Evolutionary conservation across 2,113 vertebrate genomes (phyloP), one percentile per base, ranked within the genome.

Genomic region (Sphyrna mokarran): DNA sequence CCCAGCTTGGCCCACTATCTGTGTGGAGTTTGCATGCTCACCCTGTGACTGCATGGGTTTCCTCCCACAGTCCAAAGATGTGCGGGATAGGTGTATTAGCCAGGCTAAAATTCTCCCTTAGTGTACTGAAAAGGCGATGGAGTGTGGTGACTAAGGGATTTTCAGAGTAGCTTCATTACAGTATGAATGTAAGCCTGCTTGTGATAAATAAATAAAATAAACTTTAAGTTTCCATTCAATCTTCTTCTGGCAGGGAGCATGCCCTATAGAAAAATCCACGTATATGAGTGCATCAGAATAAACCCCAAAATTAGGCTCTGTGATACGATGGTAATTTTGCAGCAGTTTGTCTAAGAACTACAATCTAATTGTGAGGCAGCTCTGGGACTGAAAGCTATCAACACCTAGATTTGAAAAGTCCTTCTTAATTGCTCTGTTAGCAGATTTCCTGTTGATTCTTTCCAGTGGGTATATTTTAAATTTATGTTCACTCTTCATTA

Each of bases 391-490:
- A 22, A 90, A 90, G 1, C 54, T 33, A 90, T 40, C 54, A 90
- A 90, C 26, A 61, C 26, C 54, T 61, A 33, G 54, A 61, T 90
- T 90, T 90, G 87, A 90, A 61, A 90, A 90, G 48, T 10, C 11
- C 33, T 61, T 61, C 87, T 90, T 90, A 90, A 61, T 90, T 90
- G 54, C 54, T 33, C 16, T 16, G 29, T 26, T 33, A 29, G 22
- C 48, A 87, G 48, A 87, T 87, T 87, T 87, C 87, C 48, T 61
- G 87, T 61, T 90, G 43, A 87, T 48, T 87, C 87, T 61, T 58
- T 90, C 87, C 26, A 33, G 2, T 33, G 54, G 54, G 48, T 61
- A 61, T 16, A 87, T 54, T 33, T 61, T 90, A 61, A 33, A 61
- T 61, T 58, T 80, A 83, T 18, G 16, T 83, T 83, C 80, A 40